A percentile compares a stretch with the other conserved stretches of the same genome.
These are phyloP conservation scores for Peromyscus polionotus DNA, from an alignment of 2,113 vertebrate genomes.

Conservation along the genomic window DNA sequence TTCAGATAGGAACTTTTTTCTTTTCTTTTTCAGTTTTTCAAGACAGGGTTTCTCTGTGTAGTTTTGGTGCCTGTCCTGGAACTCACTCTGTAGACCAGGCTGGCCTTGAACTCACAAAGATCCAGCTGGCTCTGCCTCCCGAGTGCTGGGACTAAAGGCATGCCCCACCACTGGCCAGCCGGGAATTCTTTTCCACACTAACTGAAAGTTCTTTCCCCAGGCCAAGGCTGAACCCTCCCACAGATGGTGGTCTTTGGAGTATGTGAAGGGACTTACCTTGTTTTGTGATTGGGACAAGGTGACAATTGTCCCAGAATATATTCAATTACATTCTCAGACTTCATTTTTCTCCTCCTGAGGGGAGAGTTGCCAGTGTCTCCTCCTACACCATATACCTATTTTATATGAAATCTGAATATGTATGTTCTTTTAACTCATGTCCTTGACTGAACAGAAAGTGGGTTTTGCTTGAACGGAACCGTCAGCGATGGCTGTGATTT, in stretches of 20 bases:
- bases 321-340: conserved; percentile 20
- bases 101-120: background rate
- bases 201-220: conserved; percentile 8
- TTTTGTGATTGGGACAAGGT: background rate
- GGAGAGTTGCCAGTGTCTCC: background rate
- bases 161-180: background rate
- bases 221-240: background rate
- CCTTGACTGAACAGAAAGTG: conserved; percentile 30
- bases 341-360: background rate
- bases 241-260: background rate
- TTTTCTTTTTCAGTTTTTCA: no score
- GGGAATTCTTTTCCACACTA: background rate
- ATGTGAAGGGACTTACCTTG: background rate
- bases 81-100: background rate
- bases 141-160: background rate
- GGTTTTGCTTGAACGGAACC: conserved; percentile 34
- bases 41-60: background rate
- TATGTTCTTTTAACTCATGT: background rate
- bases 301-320: background rate
- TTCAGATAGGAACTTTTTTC: no score
- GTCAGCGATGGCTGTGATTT: conserved; percentile 1
- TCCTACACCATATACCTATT: background rate
- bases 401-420: conserved; percentile 51
- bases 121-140: background rate
- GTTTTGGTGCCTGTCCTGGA: background rate